These are phyloP conservation scores for Scelioninae gen. 1 DNA, from an alignment of 2,888 invertebrate species.

Conservation along the genomic window DNA sequence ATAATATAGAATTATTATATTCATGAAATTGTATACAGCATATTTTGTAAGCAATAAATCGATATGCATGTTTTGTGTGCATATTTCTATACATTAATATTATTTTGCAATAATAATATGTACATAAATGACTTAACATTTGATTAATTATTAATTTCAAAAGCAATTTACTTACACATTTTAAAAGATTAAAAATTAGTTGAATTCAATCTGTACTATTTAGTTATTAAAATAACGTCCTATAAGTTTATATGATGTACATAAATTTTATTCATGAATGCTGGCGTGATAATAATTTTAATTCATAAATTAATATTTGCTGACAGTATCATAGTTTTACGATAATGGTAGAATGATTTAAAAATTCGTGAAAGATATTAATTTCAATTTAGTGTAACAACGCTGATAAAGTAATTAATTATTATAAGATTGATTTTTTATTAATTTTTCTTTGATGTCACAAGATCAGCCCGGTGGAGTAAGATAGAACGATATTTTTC, in stretches of 20 bases:
- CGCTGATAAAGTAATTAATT: conserved; percentile 12
- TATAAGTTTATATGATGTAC: neutral
- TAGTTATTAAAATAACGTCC: neutral
- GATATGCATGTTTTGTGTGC: too few relatives aligned
- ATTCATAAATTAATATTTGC: conserved; percentile 30
- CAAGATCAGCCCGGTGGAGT: neutral
- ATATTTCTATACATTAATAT: neutral
- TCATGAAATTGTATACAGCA: too few relatives aligned
- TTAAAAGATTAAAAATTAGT: neutral
- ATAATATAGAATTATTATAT: too few relatives aligned
- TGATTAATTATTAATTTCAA: neutral
- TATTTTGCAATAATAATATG: neutral
- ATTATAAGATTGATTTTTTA: conserved; percentile 16
- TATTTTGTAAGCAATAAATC: too few relatives aligned
- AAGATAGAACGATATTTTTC: neutral
- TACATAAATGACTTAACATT: neutral
- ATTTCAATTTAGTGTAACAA: neutral
- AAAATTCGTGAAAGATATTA: conserved; percentile 25
- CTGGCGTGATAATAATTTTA: conserved; percentile 28
- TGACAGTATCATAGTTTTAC: conserved; percentile 10
- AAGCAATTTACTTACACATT: neutral
- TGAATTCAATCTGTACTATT: neutral
- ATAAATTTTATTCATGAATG: conserved; percentile 14
- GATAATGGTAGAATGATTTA: conserved; percentile 13
- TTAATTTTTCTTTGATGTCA: conserved; percentile 1